Evolutionary conservation across 2,113 vertebrate species (phyloP).

Genomic region (Thryonomys swinderianus): DNA sequence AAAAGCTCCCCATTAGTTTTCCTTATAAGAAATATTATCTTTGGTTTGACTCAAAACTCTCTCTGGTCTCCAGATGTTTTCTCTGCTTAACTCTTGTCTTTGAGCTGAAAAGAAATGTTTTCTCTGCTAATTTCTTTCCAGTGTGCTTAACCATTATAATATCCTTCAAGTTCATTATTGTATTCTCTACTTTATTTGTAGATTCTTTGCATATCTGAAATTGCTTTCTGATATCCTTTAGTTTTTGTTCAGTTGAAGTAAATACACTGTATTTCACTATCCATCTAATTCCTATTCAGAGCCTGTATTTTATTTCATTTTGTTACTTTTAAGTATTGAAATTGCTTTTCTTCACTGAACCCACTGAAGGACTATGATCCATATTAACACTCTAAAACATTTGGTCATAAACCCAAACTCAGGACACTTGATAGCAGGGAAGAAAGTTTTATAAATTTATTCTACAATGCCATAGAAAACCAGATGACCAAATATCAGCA

Average conservation of each 20-base stretch:
- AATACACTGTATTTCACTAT: neutral
- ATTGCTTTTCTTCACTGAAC: neutral
- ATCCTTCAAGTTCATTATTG: neutral
- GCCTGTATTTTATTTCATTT: conserved; percentile 7
- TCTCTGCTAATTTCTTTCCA: conserved; percentile 6
- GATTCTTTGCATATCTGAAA: neutral
- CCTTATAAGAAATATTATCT: neutral
- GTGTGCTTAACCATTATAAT: neutral
- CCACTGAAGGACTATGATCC: neutral
- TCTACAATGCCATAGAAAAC: neutral
- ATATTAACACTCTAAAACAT: neutral
- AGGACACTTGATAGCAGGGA: neutral
- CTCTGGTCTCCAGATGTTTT: neutral
- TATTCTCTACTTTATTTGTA: neutral
- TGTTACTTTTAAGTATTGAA: neutral
- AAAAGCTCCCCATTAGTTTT: neutral
- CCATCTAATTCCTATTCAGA: neutral
- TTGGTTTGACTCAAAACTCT: neutral
- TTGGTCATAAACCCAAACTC: neutral
- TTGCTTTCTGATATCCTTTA: conserved; percentile 6
- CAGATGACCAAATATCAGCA: neutral
- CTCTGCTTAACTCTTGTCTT: neutral
- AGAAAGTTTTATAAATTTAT: neutral
- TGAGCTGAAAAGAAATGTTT: neutral
- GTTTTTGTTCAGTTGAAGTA: neutral